Percentiles rank a stretch among this genome's conserved stretches.
These are phyloP conservation scores for Capitella teleta DNA, from an alignment of 1,140 invertebrate genomes.

Conservation along the genomic window DNA sequence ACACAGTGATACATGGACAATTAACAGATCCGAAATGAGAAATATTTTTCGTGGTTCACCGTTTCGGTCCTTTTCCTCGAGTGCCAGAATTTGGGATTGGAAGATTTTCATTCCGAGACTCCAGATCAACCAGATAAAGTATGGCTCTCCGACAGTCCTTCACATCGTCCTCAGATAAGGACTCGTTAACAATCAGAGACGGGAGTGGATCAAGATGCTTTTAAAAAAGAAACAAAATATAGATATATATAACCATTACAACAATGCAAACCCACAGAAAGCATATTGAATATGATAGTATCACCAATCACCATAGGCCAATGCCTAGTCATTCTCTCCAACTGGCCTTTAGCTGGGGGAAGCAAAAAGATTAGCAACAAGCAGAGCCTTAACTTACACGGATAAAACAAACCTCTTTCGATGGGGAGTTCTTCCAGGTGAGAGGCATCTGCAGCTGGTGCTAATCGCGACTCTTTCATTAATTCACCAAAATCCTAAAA, in stretches of 20 bases:
- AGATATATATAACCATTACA: neutral
- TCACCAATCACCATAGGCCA: slow-evolving; percentile 87
- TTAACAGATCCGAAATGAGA: neutral
- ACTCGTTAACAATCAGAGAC: slow-evolving; percentile 67
- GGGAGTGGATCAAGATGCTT: slow-evolving; percentile 59
- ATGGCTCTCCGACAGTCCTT: slow-evolving; percentile 79
- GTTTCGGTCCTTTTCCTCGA: slow-evolving; percentile 44
- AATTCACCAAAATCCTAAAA: slow-evolving; percentile 75
- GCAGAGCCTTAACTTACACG: neutral
- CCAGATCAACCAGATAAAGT: slow-evolving; percentile 66
- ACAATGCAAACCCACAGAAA: slow-evolving; percentile 50
- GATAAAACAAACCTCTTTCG: slow-evolving; percentile 26
- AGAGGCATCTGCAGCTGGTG: slow-evolving; percentile 44
- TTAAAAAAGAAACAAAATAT: neutral
- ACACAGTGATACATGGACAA: neutral
- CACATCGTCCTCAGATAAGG: slow-evolving; percentile 71
- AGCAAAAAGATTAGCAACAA: neutral
- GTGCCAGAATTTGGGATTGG: slow-evolving; percentile 50
- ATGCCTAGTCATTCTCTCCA: slow-evolving; percentile 71
- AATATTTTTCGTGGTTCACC: slow-evolving; percentile 18
- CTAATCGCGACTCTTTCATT: slow-evolving; percentile 71
- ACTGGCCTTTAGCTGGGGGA: slow-evolving; percentile 50
- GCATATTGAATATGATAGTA: slow-evolving; percentile 79
- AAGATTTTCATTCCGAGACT: slow-evolving; percentile 70
- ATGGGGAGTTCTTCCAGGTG: slow-evolving; percentile 21